phyloP scores from a whole-genome alignment of 2,113 vertebrate genomes.

The Tachysurus fulvidraco region DNA sequence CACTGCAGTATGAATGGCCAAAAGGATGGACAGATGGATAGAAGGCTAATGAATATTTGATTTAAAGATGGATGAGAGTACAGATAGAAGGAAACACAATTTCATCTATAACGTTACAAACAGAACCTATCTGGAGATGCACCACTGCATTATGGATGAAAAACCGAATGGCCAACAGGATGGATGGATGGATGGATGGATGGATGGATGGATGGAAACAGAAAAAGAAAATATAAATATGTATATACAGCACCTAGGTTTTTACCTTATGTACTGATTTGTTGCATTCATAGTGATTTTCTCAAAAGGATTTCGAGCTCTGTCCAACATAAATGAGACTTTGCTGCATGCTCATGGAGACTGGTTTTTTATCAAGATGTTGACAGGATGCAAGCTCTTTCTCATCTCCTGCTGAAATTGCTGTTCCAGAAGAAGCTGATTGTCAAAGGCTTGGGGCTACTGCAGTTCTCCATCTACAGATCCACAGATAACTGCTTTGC shows the following conservation, averaged over 20 bases:
- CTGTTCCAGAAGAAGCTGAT: slow-evolving; percentile 34
- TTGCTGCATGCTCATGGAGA: slow-evolving; percentile 8
- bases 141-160: not conserved
- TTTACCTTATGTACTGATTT: not conserved
- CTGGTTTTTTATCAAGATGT: slow-evolving; percentile 31
- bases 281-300: slow-evolving; percentile 19
- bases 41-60: too few species aligned
- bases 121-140: not conserved
- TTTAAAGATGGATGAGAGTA: not conserved
- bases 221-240: too few species aligned
- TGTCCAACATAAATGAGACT: slow-evolving; percentile 12
- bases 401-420: slow-evolving; percentile 45
- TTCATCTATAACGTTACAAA: not conserved
- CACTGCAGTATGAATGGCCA: not conserved
- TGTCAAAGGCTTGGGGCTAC: slow-evolving; percentile 32
- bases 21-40: not conserved
- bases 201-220: not conserved
- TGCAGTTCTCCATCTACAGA: slow-evolving; percentile 36
- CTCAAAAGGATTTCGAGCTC: slow-evolving; percentile 12
- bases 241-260: too few species aligned
- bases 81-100: not conserved
- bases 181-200: not conserved
- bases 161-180: not conserved
- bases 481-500: slow-evolving; percentile 24
- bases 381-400: slow-evolving; percentile 34